These are phyloP conservation scores for Cotesia vestalis DNA, from an alignment of 1,140 invertebrate genomes.

Conservation along the genomic window DNA sequence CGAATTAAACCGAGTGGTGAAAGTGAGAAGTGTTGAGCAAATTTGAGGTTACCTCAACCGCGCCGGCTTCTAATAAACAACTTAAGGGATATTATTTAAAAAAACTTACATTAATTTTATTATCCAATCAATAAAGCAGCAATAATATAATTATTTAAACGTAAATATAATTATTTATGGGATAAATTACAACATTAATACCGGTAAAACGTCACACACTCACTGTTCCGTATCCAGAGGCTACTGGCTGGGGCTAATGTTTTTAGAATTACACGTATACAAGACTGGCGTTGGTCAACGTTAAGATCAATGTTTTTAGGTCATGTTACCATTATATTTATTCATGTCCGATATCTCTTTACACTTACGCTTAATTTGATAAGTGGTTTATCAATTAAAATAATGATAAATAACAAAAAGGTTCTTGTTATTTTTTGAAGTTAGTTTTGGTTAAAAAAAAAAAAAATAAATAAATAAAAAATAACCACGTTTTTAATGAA, in stretches of 20 bases:
- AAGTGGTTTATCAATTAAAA: too few species aligned
- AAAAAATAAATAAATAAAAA: too few species aligned
- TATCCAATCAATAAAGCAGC: not conserved
- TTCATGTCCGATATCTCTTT: conserved; percentile 32
- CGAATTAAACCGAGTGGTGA: conserved; percentile 35
- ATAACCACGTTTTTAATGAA: not conserved
- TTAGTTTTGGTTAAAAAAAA: too few species aligned
- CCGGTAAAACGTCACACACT: conserved; percentile 34
- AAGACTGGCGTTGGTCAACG: conserved; percentile 51
- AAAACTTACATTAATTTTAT: conserved; percentile 11
- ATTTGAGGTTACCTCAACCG: conserved; percentile 64
- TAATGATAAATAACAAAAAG: not conserved
- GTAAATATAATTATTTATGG: not conserved
- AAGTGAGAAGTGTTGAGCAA: conserved; percentile 33
- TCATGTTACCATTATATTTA: conserved; percentile 47
- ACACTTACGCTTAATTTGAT: too few species aligned
- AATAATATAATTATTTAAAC: not conserved
- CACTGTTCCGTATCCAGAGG: conserved; percentile 35
- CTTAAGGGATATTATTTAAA: conserved; percentile 3
- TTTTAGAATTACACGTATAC: conserved; percentile 53
- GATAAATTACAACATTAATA: conserved; percentile 7
- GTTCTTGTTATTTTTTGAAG: not conserved
- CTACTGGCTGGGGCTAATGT: conserved; percentile 62
- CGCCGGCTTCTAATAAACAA: conserved; percentile 58
- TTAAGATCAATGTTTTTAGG: conserved; percentile 57